A percentile compares a stretch with the other conserved stretches of the same genome.
Evolutionary conservation across 2,113 vertebrate species (phyloP).

Genomic region (Brevimyrus niger): DNA sequence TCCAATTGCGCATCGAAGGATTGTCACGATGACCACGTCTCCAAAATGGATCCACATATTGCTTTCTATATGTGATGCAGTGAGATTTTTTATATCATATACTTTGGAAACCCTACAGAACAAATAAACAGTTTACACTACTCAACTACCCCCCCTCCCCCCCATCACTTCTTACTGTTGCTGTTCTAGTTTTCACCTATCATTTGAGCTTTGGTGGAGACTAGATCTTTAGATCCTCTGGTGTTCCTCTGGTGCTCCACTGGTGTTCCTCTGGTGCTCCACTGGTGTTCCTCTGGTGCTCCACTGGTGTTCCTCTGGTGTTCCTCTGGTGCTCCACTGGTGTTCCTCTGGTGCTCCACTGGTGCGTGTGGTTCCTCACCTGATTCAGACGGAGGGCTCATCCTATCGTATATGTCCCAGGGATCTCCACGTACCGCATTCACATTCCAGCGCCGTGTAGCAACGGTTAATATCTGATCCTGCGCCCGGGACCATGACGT

Average conservation of each 20-base stretch:
- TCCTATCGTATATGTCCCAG: slow-evolving; percentile 44
- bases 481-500: slow-evolving; percentile 24
- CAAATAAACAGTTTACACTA: neutral
- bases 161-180: neutral
- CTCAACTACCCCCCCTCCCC: neutral
- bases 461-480: slow-evolving; percentile 32
- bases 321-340: too few relatives aligned
- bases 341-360: too few relatives aligned
- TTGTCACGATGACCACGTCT: neutral
- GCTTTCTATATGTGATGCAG: neutral
- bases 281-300: too few relatives aligned
- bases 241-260: neutral
- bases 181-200: too few relatives aligned
- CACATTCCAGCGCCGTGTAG: slow-evolving; percentile 22
- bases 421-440: slow-evolving; percentile 33
- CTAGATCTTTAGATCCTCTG: neutral
- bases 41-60: neutral
- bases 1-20: neutral
- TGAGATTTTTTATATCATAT: neutral
- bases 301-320: neutral
- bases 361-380: neutral
- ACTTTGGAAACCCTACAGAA: neutral
- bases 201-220: neutral
- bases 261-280: too few relatives aligned
- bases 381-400: neutral